These are phyloP conservation scores for Arnoldichthys spilopterus DNA, from an alignment of 2,797 vertebrate species.

Conservation along the genomic window DNA sequence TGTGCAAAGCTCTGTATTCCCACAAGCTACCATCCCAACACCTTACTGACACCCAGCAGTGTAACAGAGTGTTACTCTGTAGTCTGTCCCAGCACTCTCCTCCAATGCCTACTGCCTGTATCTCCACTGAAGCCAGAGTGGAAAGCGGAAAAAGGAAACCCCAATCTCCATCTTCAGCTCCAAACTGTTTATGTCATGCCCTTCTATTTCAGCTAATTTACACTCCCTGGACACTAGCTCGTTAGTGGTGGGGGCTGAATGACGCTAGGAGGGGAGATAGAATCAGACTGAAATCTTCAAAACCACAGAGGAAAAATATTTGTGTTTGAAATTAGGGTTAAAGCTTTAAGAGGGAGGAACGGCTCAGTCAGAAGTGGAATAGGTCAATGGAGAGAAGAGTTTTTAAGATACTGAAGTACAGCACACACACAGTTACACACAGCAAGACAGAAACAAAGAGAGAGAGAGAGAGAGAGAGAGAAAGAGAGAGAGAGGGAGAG, in stretches of 20 bases:
- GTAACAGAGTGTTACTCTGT: neutral
- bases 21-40: slow-evolving; percentile 56
- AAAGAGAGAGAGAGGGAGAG: neutral
- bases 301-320: slow-evolving; percentile 44
- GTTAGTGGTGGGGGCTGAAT: slow-evolving; percentile 33
- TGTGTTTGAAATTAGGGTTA: slow-evolving; percentile 41
- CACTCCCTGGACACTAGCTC: slow-evolving; percentile 47
- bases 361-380: neutral
- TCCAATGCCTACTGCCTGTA: slow-evolving; percentile 21
- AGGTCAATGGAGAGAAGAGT: neutral
- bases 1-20: slow-evolving; percentile 43
- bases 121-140: slow-evolving; percentile 34
- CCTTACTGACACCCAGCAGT: slow-evolving; percentile 9
- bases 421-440: neutral
- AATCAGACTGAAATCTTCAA: slow-evolving; percentile 37
- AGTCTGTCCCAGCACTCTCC: neutral
- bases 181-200: slow-evolving; percentile 59
- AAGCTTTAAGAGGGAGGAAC: slow-evolving; percentile 5
- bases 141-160: slow-evolving; percentile 52
- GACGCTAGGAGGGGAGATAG: slow-evolving; percentile 46
- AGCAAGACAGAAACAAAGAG: neutral
- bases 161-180: slow-evolving; percentile 54
- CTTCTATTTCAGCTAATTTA: slow-evolving; percentile 53
- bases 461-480: neutral
- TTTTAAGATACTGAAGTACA: neutral